Conservation (phyloP, 2,888 invertebrate species). For the Anticlea derivata region DNA sequence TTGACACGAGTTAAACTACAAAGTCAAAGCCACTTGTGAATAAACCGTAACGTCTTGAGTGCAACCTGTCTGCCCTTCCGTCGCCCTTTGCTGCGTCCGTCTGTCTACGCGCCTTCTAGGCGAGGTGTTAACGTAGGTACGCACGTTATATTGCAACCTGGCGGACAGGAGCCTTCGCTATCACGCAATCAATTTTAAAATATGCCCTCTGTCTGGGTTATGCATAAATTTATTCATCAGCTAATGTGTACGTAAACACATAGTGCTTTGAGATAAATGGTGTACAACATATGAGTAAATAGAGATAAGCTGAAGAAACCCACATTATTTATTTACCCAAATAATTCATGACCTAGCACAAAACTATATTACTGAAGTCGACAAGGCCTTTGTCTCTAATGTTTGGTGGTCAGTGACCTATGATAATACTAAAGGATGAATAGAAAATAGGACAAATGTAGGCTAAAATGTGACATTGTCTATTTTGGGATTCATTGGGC, state of each 20-base stretch:
- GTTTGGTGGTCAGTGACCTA: too few species aligned
- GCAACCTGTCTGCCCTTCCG: conserved; percentile 27
- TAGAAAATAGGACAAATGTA: too few species aligned
- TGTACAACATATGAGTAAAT: too few species aligned
- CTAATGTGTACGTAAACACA: not conserved
- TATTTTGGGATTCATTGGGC: too few species aligned
- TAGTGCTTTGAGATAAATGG: too few species aligned
- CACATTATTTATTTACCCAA: not conserved
- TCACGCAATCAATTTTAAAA: conserved; percentile 24
- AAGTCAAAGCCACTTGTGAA: not conserved
- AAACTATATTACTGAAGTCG: too few species aligned
- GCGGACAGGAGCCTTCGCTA: conserved; percentile 21
- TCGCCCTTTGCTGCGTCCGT: conserved; percentile 41
- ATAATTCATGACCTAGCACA: too few species aligned
- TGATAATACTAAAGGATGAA: too few species aligned
- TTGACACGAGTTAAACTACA: not conserved
- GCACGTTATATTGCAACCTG: conserved; percentile 33
- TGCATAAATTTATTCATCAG: not conserved
- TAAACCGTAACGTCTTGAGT: conserved; percentile 12
- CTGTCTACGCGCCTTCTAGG: conserved; percentile 28
- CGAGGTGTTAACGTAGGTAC: conserved; percentile 22
- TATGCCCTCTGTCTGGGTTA: conserved; percentile 13
- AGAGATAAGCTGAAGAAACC: too few species aligned
- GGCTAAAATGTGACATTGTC: too few species aligned
- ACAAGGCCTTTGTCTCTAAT: too few species aligned